Evolutionary conservation across 2,113 vertebrate species (phyloP).

Genomic region (Puma concolor): DNA sequence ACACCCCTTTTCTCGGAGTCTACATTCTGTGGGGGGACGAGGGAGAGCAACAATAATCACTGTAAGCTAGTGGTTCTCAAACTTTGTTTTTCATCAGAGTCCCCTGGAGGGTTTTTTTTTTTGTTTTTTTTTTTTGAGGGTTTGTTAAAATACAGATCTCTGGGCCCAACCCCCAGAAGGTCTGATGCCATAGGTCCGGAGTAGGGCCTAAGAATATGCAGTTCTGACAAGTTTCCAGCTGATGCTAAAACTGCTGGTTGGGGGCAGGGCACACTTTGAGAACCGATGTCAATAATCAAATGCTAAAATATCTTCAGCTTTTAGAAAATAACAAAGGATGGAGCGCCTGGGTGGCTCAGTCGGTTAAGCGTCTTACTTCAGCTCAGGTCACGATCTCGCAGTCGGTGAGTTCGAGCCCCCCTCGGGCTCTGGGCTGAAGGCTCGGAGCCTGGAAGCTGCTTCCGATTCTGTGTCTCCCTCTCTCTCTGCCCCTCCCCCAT

Average conservation of each 20-base stretch:
- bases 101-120: background rate
- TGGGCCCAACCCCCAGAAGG: background rate
- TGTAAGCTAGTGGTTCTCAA: background rate
- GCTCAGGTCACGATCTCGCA: too few relatives aligned
- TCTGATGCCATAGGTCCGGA: background rate
- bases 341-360: too few relatives aligned
- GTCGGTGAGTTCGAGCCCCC: accelerated
- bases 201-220: background rate
- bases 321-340: background rate
- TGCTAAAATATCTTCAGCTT: background rate
- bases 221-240: background rate
- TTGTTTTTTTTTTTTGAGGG: too few relatives aligned
- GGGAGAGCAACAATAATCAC: background rate
- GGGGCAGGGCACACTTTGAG: background rate
- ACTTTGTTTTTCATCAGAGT: background rate
- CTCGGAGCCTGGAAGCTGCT: too few relatives aligned
- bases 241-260: background rate
- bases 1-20: background rate
- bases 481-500: too few relatives aligned
- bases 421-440: too few relatives aligned
- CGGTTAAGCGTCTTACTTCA: too few relatives aligned
- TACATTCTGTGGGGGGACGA: background rate
- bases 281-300: background rate
- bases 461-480: too few relatives aligned
- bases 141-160: background rate